These are phyloP conservation scores for Chironomus tepperi DNA, from an alignment of 1,140 invertebrate species.

Conservation along the genomic window DNA sequence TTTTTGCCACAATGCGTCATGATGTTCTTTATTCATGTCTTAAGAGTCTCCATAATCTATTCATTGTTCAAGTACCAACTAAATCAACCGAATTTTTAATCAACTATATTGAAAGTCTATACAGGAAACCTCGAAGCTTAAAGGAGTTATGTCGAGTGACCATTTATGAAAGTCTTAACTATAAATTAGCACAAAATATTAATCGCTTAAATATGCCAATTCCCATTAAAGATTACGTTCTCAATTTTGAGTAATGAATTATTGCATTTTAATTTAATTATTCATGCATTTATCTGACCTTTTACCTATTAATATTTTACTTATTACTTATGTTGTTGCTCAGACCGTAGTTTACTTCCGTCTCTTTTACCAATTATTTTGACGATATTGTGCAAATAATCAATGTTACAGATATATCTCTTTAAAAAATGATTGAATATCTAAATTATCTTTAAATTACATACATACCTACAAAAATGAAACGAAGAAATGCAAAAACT, in stretches of 20 bases:
- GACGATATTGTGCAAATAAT: too few relatives aligned
- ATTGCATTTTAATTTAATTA: too few relatives aligned
- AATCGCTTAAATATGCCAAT: slow-evolving; percentile 57
- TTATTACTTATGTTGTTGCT: too few relatives aligned
- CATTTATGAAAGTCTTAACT: slow-evolving; percentile 52
- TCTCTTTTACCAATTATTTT: too few relatives aligned
- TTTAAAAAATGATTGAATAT: too few relatives aligned
- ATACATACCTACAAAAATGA: background rate
- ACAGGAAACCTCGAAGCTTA: slow-evolving; percentile 51
- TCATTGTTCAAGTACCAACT: slow-evolving; percentile 55
- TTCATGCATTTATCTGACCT: too few relatives aligned
- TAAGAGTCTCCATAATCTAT: slow-evolving; percentile 52
- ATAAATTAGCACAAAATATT: slow-evolving; percentile 52
- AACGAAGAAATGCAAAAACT: background rate
- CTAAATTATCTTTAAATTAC: too few relatives aligned
- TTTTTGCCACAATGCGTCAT: slow-evolving; percentile 60
- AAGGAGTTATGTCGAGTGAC: slow-evolving; percentile 56
- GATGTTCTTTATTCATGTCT: slow-evolving; percentile 52
- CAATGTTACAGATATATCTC: too few relatives aligned
- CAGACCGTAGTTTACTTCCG: too few relatives aligned
- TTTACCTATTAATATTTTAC: too few relatives aligned
- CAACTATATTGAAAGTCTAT: slow-evolving; percentile 49
- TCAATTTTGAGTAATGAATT: slow-evolving; percentile 48
- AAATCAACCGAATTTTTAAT: slow-evolving; percentile 51
- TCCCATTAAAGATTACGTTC: slow-evolving; percentile 57